Base-by-base conservation (phyloP, 2,113 vertebrate species). In the Fulmarus glacialis region DNA sequence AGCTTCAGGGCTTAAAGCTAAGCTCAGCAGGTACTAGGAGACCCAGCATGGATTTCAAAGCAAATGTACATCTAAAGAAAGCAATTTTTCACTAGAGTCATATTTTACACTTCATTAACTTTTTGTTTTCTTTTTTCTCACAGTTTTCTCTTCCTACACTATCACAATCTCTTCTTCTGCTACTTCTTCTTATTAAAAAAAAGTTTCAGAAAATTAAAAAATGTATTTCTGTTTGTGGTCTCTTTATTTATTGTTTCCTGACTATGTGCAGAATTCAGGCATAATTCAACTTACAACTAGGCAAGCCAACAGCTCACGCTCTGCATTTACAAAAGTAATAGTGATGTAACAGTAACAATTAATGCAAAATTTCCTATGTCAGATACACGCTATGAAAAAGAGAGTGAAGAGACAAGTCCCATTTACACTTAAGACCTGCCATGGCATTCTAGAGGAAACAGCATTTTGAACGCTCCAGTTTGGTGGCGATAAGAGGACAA, bases 21-120 rank as follows among this genome's bases (percentile, higher is more conserved):
- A 93, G 19, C 92, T 92, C 90, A 95, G 86, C 89, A 91, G 79
- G 92, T 95, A 95, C 73, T 91, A 91, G 64, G 48, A 93, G 72
- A 95, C 60, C 43, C 80, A 97, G 96, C 94, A 92, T 79, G 90
- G 86, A 95, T 97, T 97, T 97, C 96, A 96, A 97, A 97, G 97
- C 78, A 94, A 89, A 85, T 15, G 19, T 53, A 94, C 87, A 93
- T 93, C 73, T 95, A 85, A 96, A 91, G 89, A 95, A 97, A 95
- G 91, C 48, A 82, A 85, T 88, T 96, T 96, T 95, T 97, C 89
- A 93, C 87, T 82, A 70, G 3, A 90, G 30, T 45, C 2, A 47
- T 85, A 94, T 89, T 94, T 91, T 89, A 79, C 29, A 82, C 48
- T 75, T 81, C 40, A 78, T 60, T 86, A 6, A 4, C 21, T 58